Percentiles rank a stretch among this genome's conserved stretches.
Evolutionary conservation across 2,797 vertebrate species (phyloP).

Genomic region (Bovichtus variegatus): DNA sequence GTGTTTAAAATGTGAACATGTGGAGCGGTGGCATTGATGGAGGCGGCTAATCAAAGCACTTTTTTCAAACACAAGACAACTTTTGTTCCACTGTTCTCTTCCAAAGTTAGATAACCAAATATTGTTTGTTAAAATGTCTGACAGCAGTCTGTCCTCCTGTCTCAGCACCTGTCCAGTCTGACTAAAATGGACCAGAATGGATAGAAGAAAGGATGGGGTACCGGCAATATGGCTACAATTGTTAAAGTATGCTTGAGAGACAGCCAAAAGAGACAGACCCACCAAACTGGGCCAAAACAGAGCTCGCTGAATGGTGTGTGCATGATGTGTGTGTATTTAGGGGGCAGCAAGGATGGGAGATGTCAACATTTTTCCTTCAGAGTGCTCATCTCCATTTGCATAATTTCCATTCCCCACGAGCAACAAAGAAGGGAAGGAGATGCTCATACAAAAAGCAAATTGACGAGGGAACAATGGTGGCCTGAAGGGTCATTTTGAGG

Average conservation of each 20-base stretch:
- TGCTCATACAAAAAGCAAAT: constrained; percentile 83
- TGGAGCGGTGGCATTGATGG: constrained; percentile 28
- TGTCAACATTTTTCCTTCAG: constrained; percentile 84
- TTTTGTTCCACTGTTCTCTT: constrained; percentile 51
- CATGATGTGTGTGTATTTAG: constrained; percentile 75
- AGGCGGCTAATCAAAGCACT: constrained; percentile 46
- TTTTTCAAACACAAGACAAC: constrained; percentile 32
- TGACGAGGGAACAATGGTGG: constrained; percentile 86
- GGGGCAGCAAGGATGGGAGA: constrained; percentile 78
- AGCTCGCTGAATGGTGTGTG: constrained; percentile 70
- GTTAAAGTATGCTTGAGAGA: constrained; percentile 82
- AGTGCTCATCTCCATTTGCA: constrained; percentile 84
- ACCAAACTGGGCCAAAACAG: constrained; percentile 76
- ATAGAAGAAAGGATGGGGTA: constrained; percentile 65
- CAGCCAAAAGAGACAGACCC: constrained; percentile 81
- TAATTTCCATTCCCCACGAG: constrained; percentile 80
- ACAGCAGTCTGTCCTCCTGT: constrained; percentile 76
- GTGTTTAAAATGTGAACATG: constrained; percentile 37
- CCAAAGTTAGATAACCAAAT: constrained; percentile 72
- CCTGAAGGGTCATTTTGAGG: constrained; percentile 83
- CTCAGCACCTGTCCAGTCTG: constrained; percentile 69
- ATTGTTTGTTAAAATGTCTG: constrained; percentile 71
- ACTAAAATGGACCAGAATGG: constrained; percentile 64
- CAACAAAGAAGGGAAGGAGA: constrained; percentile 83
- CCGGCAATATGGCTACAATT: constrained; percentile 69